phyloP scores from a whole-genome alignment of 2,888 invertebrate species.

The Steinernema hermaphroditum region DNA sequence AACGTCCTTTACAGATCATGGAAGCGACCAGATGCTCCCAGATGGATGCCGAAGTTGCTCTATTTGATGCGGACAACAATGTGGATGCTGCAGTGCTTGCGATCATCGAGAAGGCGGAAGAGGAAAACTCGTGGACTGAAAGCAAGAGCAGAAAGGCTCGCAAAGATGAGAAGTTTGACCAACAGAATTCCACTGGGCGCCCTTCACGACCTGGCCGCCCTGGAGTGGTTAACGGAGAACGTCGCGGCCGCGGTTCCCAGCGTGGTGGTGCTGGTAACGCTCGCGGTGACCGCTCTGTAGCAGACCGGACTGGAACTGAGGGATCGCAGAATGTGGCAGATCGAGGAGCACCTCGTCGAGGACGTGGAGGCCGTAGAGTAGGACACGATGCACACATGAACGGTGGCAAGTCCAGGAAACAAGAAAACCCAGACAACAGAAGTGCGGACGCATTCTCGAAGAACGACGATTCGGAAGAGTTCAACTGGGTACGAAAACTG shows the following conservation, averaged over 20 bases:
- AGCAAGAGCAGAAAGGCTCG: conserved; percentile 30
- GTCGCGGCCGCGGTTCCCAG: not conserved
- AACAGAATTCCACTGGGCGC: not conserved
- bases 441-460: not conserved
- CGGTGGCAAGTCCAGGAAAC: not conserved
- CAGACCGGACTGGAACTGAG: not conserved
- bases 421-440: not conserved
- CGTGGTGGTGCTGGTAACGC: not conserved
- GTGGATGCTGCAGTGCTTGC: conserved; percentile 54
- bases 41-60: conserved; percentile 59
- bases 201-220: not conserved
- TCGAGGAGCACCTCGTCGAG: not conserved
- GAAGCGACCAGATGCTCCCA: conserved; percentile 60
- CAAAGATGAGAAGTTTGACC: conserved; percentile 2
- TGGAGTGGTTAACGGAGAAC: not conserved
- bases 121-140: conserved; percentile 56
- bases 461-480: not conserved
- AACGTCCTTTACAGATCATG: conserved; percentile 51
- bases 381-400: not conserved
- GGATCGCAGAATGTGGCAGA: not conserved
- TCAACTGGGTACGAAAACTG: not conserved
- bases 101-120: conserved; percentile 50
- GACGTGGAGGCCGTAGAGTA: not conserved
- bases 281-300: not conserved
- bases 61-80: conserved; percentile 56